phyloP scores from a whole-genome alignment of 2,797 vertebrate species.

The Tangara arthus region DNA sequence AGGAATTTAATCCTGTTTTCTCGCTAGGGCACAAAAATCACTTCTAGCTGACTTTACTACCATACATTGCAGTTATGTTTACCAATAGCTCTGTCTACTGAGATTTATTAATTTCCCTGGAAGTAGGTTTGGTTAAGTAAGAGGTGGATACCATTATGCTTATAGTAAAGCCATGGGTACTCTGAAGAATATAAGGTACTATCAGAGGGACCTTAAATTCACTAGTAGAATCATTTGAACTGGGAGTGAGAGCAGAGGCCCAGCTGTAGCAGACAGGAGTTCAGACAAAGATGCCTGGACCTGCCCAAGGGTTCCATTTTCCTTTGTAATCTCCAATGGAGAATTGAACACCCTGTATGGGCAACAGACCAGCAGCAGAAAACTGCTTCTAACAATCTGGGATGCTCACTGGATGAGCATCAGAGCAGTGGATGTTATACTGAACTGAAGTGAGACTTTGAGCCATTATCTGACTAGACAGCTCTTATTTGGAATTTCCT shows the following conservation, averaged over 20 bases:
- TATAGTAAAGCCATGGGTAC: background rate
- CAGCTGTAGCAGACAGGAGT: background rate
- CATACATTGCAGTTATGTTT: background rate
- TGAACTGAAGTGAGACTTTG: background rate
- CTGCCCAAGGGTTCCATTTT: background rate
- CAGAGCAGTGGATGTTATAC: background rate
- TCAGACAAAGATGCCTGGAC: background rate
- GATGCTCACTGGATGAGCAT: background rate
- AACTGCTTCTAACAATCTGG: background rate
- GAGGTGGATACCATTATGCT: background rate
- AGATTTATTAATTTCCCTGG: background rate
- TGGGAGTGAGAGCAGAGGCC: background rate
- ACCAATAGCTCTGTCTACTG: background rate
- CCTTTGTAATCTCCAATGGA: background rate
- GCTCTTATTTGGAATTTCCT: background rate
- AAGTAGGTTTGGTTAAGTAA: background rate
- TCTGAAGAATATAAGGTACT: background rate
- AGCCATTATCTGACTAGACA: background rate
- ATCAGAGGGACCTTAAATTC: background rate
- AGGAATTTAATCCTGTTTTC: background rate
- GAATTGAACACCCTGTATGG: background rate
- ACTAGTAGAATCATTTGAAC: background rate
- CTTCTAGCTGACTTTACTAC: background rate
- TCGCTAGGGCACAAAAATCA: background rate
- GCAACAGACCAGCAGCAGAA: background rate